Base-by-base conservation (phyloP, 2,113 vertebrate species). In the Psettodes erumei region DNA sequence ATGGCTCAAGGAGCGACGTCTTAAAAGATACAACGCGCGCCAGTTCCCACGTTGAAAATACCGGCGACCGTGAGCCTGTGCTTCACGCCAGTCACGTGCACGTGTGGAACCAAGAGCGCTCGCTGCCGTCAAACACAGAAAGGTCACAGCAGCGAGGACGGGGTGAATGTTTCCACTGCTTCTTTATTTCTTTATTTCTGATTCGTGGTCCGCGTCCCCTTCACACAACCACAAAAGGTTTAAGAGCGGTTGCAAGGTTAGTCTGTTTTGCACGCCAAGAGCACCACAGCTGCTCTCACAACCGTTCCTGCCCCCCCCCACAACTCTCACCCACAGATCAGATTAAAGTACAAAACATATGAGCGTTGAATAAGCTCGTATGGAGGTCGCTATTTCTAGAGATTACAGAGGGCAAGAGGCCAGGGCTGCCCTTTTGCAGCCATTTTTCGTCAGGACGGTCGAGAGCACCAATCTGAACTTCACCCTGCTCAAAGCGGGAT, bases 71-170 rank as follows among this genome's bases (percentile, higher is more conserved):
- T 56, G 15, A 25, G 23, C 37, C 30, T n/a, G 8, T 30, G 27
- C 64, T 80, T 68, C 51, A 54, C 16, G 40, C 2, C 54, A 15
- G 43, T 55, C 69, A 25, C 4, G 6, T 16, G 38, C 18, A 8
- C 9, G n/a, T 43, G 18, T 28, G 32, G n/a, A n/a, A n/a, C n/a
- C 5, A 37, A 18, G 28, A 38, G 33, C n/a, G 12, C 30, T 23
- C 58, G 50, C 28, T 27, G 40, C 75, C 77, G 28, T 62, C 35
- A 51, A 55, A 25, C 43, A 69, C 40, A 69, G 43, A 74, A 85
- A 87, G 77, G 78, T 82, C 82, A 80, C 45, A 68, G n/a, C 27
- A 60, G 54, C 64, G 71, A 61, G 21, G n/a, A 63, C 30, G 23
- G 19, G 42, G 45, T 45, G 28, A 33, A 13, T 18, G 63, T 58